These are phyloP conservation scores for Magallana angulata DNA, from an alignment of 1,140 invertebrate genomes.

Conservation along the genomic window DNA sequence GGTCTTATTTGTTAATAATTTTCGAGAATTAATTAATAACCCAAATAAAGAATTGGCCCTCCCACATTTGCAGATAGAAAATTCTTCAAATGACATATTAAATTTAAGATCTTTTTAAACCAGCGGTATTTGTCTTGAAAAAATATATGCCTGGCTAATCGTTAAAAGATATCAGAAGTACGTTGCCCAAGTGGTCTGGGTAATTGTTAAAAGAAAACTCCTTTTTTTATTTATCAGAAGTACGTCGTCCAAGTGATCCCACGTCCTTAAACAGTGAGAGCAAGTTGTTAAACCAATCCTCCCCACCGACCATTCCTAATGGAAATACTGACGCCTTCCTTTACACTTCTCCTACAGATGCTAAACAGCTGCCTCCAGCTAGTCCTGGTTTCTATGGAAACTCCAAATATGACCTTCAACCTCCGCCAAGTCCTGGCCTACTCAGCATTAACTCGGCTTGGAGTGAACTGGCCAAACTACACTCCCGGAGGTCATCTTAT, in stretches of 20 bases:
- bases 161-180: slow-evolving; percentile 35
- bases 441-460: slow-evolving; percentile 68
- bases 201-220: neutral
- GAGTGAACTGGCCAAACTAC: slow-evolving; percentile 66
- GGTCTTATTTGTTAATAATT: too few species aligned
- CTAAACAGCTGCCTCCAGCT: slow-evolving; percentile 1
- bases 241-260: slow-evolving; percentile 37
- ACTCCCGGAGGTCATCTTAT: slow-evolving; percentile 51
- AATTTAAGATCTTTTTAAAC: too few species aligned
- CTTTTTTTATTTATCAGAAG: slow-evolving; percentile 35
- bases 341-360: slow-evolving; percentile 36
- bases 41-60: too few species aligned
- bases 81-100: too few species aligned
- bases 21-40: too few species aligned
- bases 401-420: slow-evolving; percentile 46
- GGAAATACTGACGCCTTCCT: slow-evolving; percentile 28
- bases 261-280: slow-evolving; percentile 35
- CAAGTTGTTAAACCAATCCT: slow-evolving; percentile 14
- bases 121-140: too few species aligned
- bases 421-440: slow-evolving; percentile 67
- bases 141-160: too few species aligned
- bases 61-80: too few species aligned
- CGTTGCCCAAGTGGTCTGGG: slow-evolving; percentile 13
- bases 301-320: slow-evolving; percentile 10
- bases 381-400: slow-evolving; percentile 45